Base-by-base conservation (phyloP, 2,888 invertebrate genomes). In the Rugalucina vietnamica region DNA sequence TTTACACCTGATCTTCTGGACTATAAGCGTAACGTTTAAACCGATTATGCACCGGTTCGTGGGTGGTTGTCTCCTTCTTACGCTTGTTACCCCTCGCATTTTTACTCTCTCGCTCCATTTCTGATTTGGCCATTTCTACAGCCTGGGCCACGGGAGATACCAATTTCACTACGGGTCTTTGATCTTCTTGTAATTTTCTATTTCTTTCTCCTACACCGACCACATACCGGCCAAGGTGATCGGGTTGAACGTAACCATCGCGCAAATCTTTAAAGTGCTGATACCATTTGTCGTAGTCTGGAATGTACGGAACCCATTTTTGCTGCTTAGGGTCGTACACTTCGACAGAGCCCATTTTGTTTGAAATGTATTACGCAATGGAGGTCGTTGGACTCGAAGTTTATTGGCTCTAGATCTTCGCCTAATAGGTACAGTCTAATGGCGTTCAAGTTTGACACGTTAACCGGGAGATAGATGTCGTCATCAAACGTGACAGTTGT, bases 271-370 rank as follows among this genome's bases (percentile, higher is more conserved):
- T 43, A 43, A 43, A 43, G 18, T 43, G 43, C 10, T 43, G 43
- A 18, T 43, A 43, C 43, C 43, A 43, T 43, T 12, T 73, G 18
- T 43, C 43, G 43, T 43, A 12, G 43, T 43, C 43, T 18, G 43
- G 43, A 18, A 8, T 18, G 18, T 43, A 43, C 43, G 43, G 43
- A 8, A 43, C 43, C 43, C 43, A 82, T 37, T 78, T 54, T 18
- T 65, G 39, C 36, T 39, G 74, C 39, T 77, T 32, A 39, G 69
- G 65, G 57, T 78, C 78, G 54, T 78, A 82, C 12, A 82, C 82
- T 32, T 82, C 54, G 78, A 82, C 74, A 14, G 82, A 82, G 36
- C 82, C 82, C 82, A 82, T 82, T 10, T 49, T 14, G 78, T n/a
- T 54, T 54, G 54, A 54, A 54, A 54, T 54, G 54, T 21, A 8